Base-by-base conservation (phyloP, 2,888 invertebrate species). In the Meloe dianella region DNA sequence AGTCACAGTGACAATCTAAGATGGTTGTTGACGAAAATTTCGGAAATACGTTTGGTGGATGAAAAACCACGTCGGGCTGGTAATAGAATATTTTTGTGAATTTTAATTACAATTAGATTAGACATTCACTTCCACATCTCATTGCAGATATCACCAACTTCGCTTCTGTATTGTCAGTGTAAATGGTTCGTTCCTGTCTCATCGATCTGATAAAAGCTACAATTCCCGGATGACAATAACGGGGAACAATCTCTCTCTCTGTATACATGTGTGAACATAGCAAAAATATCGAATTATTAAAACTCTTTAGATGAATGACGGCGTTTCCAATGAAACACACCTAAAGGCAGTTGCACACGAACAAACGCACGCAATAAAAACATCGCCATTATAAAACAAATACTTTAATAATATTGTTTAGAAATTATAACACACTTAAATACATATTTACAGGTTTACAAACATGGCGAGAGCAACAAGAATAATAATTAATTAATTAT, bases 361-460 rank as follows among this genome's bases (percentile, higher is more conserved):
- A n/a, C n/a, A n/a, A n/a, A n/a, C n/a, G n/a, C n/a, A n/a, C n/a
- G n/a, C n/a, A n/a, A 32, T 32, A 9, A 10, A 51, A 51, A 51
- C n/a, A 3, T 22, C 20, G 4, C 20, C 27, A 60, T 68, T 76
- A 78, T 78, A 80, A 82, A 81, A 81, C 82, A 82, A 81, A 81
- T 78, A 80, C 75, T 77, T 81, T 82, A 74, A 77, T 79, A 81
- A 78, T 80, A 79, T 78, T 78, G 80, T 78, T 82, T 80, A 81
- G 78, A 79, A 80, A 77, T 77, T 78, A 78, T 78, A 75, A 76
- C 78, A 80, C 80, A 79, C 79, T 77, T 80, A 81, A 80, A 77
- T 81, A 81, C 80, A 81, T 82, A 82, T 82, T 79, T 82, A 82
- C 81, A 81, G 77, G 77, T 77, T 69, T 72, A 74, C 71, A 78